Percentiles rank a stretch among this genome's conserved stretches.
phyloP scores from a whole-genome alignment of 2,888 invertebrate genomes.

The Caenorhabditis imperialis region DNA sequence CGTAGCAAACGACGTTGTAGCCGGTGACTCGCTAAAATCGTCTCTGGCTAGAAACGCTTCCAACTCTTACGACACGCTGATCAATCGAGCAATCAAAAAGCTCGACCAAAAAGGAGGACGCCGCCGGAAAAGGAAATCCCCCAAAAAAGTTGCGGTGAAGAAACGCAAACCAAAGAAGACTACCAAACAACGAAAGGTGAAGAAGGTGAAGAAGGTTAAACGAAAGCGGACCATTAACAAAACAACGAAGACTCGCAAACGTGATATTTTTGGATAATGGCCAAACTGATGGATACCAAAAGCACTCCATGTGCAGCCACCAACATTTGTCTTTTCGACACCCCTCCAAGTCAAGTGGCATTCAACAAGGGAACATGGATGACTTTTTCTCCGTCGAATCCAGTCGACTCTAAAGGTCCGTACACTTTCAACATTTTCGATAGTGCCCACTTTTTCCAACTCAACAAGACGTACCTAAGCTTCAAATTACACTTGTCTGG shows the following conservation, averaged over 20 bases:
- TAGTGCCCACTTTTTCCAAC: constrained; percentile 16
- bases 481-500: constrained; percentile 8
- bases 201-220: background rate
- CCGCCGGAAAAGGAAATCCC: background rate
- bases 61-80: constrained; percentile 7
- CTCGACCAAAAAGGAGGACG: constrained; percentile 13
- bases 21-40: constrained; percentile 22
- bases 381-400: constrained; percentile 2
- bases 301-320: constrained; percentile 1
- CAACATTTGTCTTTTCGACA: constrained; percentile 10
- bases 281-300: constrained; percentile 7
- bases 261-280: constrained; percentile 20
- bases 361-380: constrained; percentile 21
- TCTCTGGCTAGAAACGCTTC: constrained; percentile 7
- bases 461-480: background rate
- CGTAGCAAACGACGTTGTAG: constrained; percentile 23
- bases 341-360: constrained; percentile 14
- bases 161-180: too few species aligned
- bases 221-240: background rate
- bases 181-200: background rate
- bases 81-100: constrained; percentile 11
- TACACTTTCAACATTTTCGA: constrained; percentile 9
- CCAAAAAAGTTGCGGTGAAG: too few species aligned
- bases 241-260: background rate
- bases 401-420: background rate